A percentile compares a stretch with the other conserved stretches of the same genome.
phyloP scores from a whole-genome alignment of 1,140 invertebrate species.

The Pseudomyrmex gracilis region DNA sequence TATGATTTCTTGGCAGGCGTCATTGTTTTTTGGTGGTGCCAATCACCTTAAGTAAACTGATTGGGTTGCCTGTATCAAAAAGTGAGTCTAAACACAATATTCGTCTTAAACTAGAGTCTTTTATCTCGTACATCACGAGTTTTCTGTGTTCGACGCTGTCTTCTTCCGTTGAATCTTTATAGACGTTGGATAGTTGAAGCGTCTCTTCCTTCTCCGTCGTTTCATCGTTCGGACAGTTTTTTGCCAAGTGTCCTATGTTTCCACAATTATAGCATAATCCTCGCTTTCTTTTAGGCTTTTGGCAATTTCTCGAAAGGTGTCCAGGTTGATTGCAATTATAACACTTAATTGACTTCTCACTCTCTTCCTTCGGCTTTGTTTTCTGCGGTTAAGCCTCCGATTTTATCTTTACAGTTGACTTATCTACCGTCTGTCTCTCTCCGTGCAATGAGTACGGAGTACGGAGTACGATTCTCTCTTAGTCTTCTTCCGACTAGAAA shows the following conservation, averaged over 20 bases:
- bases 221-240: background rate
- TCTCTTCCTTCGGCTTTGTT: background rate
- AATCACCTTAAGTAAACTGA: background rate
- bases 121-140: background rate
- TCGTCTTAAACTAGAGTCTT: background rate
- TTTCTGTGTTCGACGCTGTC: background rate
- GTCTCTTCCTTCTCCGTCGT: background rate
- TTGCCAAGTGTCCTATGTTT: background rate
- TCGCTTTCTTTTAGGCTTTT: conserved; percentile 11
- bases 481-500: background rate
- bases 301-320: conserved; percentile 7
- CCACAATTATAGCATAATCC: conserved; percentile 38
- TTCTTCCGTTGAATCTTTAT: background rate
- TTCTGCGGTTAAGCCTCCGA: background rate
- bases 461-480: background rate
- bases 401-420: background rate
- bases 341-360: conserved; percentile 6
- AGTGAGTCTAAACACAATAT: background rate
- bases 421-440: background rate
- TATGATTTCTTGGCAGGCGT: background rate
- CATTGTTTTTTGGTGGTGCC: background rate
- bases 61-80: background rate
- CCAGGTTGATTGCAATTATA: conserved; percentile 38
- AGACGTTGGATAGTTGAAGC: background rate
- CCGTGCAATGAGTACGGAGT: too few relatives aligned